These are phyloP conservation scores for Nomada hirtipes DNA, from an alignment of 2,888 invertebrate genomes.

Conservation along the genomic window DNA sequence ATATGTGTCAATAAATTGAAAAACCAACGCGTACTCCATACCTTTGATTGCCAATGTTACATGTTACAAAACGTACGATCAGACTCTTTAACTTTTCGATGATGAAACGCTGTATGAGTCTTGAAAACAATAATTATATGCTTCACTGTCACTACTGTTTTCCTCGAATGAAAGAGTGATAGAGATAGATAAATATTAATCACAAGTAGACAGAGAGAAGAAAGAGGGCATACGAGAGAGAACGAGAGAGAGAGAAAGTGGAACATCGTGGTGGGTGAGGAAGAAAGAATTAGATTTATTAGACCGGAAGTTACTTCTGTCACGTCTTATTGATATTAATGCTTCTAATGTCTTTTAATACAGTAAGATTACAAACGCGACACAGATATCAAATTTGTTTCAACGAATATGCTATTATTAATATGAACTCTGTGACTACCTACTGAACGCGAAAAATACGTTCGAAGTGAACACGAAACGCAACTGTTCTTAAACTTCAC, in stretches of 20 bases:
- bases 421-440: too few relatives aligned
- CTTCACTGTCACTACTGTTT: conserved; percentile 8
- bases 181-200: too few relatives aligned
- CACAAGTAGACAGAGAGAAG: too few relatives aligned
- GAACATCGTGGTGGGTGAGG: background rate
- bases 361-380: conserved; percentile 19
- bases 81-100: background rate
- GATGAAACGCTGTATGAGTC: background rate
- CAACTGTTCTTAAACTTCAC: too few relatives aligned
- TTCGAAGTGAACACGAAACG: background rate
- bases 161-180: background rate
- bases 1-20: too few relatives aligned
- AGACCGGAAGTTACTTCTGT: conserved; percentile 46
- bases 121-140: conserved; percentile 7
- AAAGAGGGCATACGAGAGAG: too few relatives aligned
- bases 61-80: background rate
- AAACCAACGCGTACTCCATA: too few relatives aligned
- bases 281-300: conserved; percentile 44
- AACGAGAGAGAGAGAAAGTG: background rate
- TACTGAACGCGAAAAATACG: background rate
- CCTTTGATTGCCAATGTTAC: too few relatives aligned
- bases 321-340: conserved; percentile 56
- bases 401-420: background rate
- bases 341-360: conserved; percentile 39
- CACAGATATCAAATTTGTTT: conserved; percentile 11